Percentiles rank a stretch among this genome's conserved stretches.
These are phyloP conservation scores for Drosophila nr. fundita DNA, from an alignment of 2,888 invertebrate species.

Conservation along the genomic window DNA sequence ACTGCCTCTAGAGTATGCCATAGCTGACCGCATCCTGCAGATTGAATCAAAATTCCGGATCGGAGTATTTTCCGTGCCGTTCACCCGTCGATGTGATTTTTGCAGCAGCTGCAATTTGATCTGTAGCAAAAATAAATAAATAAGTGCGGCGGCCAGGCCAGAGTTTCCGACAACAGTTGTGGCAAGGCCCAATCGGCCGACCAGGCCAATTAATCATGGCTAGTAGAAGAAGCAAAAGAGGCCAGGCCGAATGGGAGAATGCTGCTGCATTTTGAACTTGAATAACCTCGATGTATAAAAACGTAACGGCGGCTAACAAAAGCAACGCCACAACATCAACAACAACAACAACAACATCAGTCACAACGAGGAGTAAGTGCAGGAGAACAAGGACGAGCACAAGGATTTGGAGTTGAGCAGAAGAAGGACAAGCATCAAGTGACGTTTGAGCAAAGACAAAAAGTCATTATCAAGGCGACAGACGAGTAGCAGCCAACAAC, in stretches of 20 bases:
- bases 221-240: neutral
- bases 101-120: conserved; percentile 45
- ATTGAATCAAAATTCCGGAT: conserved; percentile 55
- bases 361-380: neutral
- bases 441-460: conserved; percentile 80
- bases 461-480: conserved; percentile 78
- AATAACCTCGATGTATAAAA: conserved; percentile 71
- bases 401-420: conserved; percentile 17
- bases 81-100: conserved; percentile 42
- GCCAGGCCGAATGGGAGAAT: neutral
- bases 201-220: conserved; percentile 73
- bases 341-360: conserved; percentile 11
- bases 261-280: conserved; percentile 62
- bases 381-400: conserved; percentile 2
- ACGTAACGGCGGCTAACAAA: conserved; percentile 69
- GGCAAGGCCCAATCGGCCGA: conserved; percentile 22
- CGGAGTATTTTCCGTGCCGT: conserved; percentile 44
- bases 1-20: conserved; percentile 54
- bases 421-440: conserved; percentile 67
- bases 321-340: conserved; percentile 44
- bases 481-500: conserved; percentile 26
- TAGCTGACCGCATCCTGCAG: conserved; percentile 54
- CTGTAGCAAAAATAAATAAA: conserved; percentile 19
- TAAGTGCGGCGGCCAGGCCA: neutral
- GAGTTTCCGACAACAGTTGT: conserved; percentile 38